Base-by-base conservation (phyloP, 2,797 vertebrate genomes). In the Micrastur ruficollis region DNA sequence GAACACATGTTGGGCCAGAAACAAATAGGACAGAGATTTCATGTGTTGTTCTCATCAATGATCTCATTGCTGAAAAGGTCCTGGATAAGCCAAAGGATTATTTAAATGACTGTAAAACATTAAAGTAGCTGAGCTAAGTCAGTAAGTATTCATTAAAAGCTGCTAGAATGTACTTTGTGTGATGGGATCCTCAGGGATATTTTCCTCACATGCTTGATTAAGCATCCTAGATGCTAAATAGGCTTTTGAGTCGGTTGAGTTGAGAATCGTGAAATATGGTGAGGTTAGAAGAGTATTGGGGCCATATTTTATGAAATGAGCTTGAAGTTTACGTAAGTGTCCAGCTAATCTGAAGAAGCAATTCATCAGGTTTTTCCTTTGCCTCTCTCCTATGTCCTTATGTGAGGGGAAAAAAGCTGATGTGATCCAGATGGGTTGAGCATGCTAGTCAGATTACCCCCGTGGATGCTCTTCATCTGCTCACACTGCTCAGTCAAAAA, bases 31-130 rank as follows among this genome's bases (percentile, higher is more conserved):
- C 22, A 68, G 76, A 86, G 26, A 50, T 49, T 94, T 96, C 78
- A 66, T 92, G 66, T 96, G 92, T 10, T 96, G 83, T 90, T 96
- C 95, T 96, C 93, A 90, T 96, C 88, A 94, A 70, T 97, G 96
- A 97, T 90, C 92, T 97, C 95, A 96, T 84, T 89, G 88, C 82
- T 90, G 50, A 92, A 94, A 83, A 86, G 82, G 65, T 84, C 66
- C 38, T 89, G 83, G 89, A 90, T 81, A 89, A 95, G 75, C 68
- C 86, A 89, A 66, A 79, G 76, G 58, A 96, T 94, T 95, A 91
- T 68, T 94, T 96, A 91, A 91, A 86, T 91, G 42, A 78, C 34
- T 68, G 27, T 74, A 88, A 91, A 90, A 52, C 65, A 61, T 91
- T 81, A 75, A 94, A 83, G 66, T 68, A 88, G 55, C 50, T 96